phyloP scores from a whole-genome alignment of 2,113 vertebrate species.

The Odontophorus gujanensis region DNA sequence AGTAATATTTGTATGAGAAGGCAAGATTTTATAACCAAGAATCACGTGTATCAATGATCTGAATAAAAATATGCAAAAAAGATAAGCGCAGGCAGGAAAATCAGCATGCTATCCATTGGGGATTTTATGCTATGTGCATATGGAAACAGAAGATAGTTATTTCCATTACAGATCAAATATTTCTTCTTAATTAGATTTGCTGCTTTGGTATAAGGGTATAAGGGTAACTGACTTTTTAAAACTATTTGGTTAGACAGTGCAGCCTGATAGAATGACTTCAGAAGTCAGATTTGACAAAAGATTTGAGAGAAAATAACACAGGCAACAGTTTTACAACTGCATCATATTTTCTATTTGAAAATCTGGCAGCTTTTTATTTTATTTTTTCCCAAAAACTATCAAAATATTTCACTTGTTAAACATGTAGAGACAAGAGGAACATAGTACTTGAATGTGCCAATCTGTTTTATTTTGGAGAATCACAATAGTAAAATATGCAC shows the following conservation, averaged over 20 bases:
- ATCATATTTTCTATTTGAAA: not conserved
- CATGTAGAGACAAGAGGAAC: not conserved
- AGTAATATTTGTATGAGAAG: not conserved
- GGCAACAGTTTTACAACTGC: not conserved
- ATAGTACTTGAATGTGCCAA: not conserved
- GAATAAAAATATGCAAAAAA: not conserved
- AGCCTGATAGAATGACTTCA: not conserved
- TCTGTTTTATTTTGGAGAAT: not conserved
- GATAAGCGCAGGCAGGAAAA: not conserved
- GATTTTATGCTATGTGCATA: not conserved
- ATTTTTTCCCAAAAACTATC: not conserved
- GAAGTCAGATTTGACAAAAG: not conserved
- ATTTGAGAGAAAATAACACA: not conserved
- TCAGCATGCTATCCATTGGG: slow-evolving; percentile 14
- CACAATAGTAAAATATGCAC: not conserved
- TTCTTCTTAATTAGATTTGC: slow-evolving; percentile 30
- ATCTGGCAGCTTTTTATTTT: not conserved
- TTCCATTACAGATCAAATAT: slow-evolving; percentile 2
- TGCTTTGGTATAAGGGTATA: slow-evolving; percentile 17
- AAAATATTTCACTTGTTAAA: not conserved
- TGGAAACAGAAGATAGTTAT: slow-evolving; percentile 33
- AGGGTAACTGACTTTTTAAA: not conserved
- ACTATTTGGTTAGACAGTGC: not conserved
- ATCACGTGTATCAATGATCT: not conserved
- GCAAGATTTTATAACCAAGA: not conserved